A percentile compares a stretch with the other conserved stretches of the same genome.
These are phyloP conservation scores for Drosophila siamana DNA, from an alignment of 2,888 invertebrate species.

Conservation along the genomic window DNA sequence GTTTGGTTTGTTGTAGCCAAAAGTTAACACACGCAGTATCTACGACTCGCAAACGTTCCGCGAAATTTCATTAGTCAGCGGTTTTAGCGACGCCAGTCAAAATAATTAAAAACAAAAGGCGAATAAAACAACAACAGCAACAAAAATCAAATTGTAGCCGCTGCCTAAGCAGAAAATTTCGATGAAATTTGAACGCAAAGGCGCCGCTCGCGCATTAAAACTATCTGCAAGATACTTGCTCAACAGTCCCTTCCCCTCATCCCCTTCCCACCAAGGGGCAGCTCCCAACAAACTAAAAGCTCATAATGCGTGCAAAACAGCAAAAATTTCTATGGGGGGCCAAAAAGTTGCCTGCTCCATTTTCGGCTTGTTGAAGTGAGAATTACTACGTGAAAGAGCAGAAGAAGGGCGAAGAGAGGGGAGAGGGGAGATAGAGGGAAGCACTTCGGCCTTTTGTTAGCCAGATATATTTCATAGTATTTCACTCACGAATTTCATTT, in stretches of 20 bases:
- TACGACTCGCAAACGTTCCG: conserved; percentile 6
- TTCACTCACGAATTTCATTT: conserved; percentile 79
- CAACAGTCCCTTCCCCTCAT: too few species aligned
- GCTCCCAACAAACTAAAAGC: too few species aligned
- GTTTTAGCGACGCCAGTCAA: conserved; percentile 7
- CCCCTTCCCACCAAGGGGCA: too few species aligned
- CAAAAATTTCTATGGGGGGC: neutral
- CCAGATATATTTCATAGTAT: conserved; percentile 66
- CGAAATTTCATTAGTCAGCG: conserved; percentile 61
- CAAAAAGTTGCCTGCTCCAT: conserved; percentile 47
- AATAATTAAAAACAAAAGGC: conserved; percentile 40
- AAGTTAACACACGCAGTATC: conserved; percentile 13
- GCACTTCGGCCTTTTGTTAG: conserved; percentile 29
- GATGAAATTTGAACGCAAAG: conserved; percentile 23
- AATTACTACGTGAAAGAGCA: neutral
- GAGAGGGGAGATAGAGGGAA: neutral
- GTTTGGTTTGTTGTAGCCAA: conserved; percentile 8
- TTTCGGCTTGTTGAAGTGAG: conserved; percentile 10
- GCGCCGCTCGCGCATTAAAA: conserved; percentile 36
- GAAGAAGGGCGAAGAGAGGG: neutral
- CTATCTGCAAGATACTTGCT: conserved; percentile 66
- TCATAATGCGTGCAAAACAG: conserved; percentile 49
- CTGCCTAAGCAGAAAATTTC: conserved; percentile 32
- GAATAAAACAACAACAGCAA: conserved; percentile 44
- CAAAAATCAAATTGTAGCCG: conserved; percentile 50